Percentiles rank a stretch among this genome's conserved stretches.
These are phyloP conservation scores for Murina feae DNA, from an alignment of 2,113 vertebrate genomes.

Conservation along the genomic window DNA sequence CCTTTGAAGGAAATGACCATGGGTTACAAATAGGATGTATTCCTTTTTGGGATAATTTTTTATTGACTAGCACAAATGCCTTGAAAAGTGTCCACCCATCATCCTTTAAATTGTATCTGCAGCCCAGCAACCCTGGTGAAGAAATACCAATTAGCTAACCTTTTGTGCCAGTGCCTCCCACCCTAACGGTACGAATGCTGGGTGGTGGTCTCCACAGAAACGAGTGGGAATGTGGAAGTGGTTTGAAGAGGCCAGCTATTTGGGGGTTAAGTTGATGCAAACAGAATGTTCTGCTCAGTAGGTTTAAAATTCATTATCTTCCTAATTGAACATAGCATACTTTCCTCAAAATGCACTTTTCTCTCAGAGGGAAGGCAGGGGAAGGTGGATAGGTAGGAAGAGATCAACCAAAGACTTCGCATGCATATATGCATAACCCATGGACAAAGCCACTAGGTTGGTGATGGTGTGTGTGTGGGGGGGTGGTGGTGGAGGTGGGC, in stretches of 20 bases:
- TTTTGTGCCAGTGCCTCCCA: not conserved
- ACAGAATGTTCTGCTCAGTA: not conserved
- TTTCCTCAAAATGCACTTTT: not conserved
- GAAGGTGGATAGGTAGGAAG: too few species aligned
- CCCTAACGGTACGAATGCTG: not conserved
- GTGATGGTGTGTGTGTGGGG: too few species aligned
- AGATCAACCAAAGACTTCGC: too few species aligned
- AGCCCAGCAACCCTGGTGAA: not conserved
- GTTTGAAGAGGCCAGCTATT: not conserved
- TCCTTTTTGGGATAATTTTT: constrained; percentile 1
- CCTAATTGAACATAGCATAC: not conserved
- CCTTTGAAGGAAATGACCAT: not conserved
- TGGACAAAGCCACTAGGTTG: too few species aligned
- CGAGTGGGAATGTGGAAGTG: not conserved
- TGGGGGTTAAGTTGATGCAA: not conserved
- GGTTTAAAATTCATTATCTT: constrained; percentile 36
- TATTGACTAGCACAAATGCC: not conserved
- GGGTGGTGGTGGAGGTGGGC: too few species aligned
- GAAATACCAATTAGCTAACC: not conserved
- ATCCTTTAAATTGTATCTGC: not conserved
- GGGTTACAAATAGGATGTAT: not conserved
- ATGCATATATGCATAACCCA: too few species aligned
- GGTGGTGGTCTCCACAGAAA: not conserved
- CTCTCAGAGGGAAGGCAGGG: too few species aligned
- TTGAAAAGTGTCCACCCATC: not conserved